Conservation (phyloP, 1,140 invertebrate species). For the Copidosoma floridanum region DNA sequence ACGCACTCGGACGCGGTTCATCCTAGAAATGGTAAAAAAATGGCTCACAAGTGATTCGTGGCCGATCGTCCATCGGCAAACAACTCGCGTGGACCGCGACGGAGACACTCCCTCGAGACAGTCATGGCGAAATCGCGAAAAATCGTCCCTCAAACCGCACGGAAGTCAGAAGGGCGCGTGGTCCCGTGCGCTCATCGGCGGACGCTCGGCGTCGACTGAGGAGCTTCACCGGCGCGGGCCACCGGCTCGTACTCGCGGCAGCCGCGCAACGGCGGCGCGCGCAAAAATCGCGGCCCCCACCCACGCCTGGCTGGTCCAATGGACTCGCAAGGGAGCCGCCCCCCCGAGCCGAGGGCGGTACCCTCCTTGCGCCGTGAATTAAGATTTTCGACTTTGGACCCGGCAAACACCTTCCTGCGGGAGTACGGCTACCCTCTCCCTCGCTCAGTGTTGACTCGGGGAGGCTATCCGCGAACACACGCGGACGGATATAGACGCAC, state of each 20-base stretch:
- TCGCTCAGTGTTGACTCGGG: too few species aligned
- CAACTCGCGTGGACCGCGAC: too few species aligned
- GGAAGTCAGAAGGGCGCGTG: too few species aligned
- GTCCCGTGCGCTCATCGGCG: constrained; percentile 16
- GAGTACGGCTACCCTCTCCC: too few species aligned
- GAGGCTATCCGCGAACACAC: neutral
- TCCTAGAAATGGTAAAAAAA: too few species aligned
- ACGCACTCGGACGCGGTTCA: neutral
- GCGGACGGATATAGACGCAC: neutral
- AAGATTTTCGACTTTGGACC: constrained; percentile 57
- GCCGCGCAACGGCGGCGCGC: constrained; percentile 31
- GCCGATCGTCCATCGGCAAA: too few species aligned
- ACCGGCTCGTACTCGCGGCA: constrained; percentile 15
- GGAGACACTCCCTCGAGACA: too few species aligned
- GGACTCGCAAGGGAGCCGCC: constrained; percentile 41
- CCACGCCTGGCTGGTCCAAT: constrained; percentile 41
- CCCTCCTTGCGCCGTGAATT: constrained; percentile 51
- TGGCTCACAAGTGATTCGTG: too few species aligned
- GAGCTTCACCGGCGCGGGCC: constrained; percentile 21
- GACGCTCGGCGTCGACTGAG: constrained; percentile 54
- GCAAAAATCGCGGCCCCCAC: constrained; percentile 42
- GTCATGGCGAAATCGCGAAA: too few species aligned
- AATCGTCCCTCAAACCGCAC: too few species aligned
- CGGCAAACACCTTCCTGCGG: too few species aligned
- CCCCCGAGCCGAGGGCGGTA: constrained; percentile 46